Evolutionary conservation across 2,797 vertebrate genomes (phyloP).

Genomic region (Nyctalus aviator): DNA sequence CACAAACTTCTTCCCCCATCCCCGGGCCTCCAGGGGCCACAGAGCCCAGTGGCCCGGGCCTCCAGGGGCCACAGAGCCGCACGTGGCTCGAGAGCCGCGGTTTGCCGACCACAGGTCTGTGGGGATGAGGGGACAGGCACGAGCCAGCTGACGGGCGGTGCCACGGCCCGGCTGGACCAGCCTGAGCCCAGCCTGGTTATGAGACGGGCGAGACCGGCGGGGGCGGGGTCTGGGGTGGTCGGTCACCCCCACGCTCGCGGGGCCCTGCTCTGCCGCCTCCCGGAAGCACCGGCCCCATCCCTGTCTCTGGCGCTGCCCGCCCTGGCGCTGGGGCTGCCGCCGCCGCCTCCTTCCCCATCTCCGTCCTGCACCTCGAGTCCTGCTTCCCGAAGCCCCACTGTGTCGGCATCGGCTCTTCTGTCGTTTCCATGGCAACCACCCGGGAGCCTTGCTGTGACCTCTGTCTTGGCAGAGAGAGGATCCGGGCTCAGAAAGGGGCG

Average conservation of each 20-base stretch:
- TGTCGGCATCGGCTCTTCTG: neutral
- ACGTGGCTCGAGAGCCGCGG: too few species aligned
- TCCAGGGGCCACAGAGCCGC: too few species aligned
- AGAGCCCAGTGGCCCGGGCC: too few species aligned
- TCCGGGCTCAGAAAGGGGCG: neutral
- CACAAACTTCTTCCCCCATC: too few species aligned
- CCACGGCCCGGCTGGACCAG: rapidly evolving
- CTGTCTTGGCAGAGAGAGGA: neutral
- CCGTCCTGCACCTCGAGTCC: neutral
- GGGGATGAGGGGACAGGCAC: neutral
- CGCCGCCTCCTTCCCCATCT: neutral
- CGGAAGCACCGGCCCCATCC: neutral
- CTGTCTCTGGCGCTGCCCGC: neutral
- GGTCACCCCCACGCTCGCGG: neutral
- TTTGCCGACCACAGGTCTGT: too few species aligned
- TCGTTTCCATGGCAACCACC: slow-evolving; percentile 33
- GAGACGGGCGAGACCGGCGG: neutral
- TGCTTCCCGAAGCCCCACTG: neutral
- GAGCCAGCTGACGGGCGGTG: neutral
- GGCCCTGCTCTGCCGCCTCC: neutral
- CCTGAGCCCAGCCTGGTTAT: neutral
- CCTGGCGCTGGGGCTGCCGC: neutral
- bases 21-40: too few species aligned
- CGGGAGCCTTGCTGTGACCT: neutral
- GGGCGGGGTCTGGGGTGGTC: neutral